Conservation (phyloP, 1,140 invertebrate species). For the Tetramorium simillimum region DNA sequence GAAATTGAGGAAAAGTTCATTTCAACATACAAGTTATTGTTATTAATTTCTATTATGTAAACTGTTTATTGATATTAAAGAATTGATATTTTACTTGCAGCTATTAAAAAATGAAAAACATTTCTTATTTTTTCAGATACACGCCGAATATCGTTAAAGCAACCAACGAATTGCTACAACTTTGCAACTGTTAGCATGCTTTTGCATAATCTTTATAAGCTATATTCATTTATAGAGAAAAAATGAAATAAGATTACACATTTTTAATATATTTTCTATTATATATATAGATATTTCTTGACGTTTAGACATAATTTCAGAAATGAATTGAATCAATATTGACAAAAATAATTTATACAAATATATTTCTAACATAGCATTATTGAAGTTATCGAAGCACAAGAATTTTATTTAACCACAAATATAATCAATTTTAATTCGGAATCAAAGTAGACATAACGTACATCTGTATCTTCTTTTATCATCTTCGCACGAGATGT, state of each 20-base stretch:
- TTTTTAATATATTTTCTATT: conserved; percentile 12
- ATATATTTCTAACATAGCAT: not conserved
- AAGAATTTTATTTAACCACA: not conserved
- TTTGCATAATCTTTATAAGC: not conserved
- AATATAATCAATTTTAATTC: not conserved
- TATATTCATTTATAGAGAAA: not conserved
- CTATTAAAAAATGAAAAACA: not conserved
- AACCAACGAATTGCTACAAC: not conserved
- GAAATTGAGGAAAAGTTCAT: not conserved
- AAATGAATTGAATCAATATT: not conserved
- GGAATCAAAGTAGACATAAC: not conserved
- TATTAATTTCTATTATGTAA: not conserved
- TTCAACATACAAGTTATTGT: not conserved
- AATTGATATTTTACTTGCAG: conserved; percentile 17
- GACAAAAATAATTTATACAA: not conserved
- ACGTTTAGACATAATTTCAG: conserved; percentile 9
- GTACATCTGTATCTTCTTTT: not conserved
- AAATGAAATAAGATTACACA: not conserved
- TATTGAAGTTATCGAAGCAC: not conserved
- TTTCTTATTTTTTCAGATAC: conserved; percentile 22
- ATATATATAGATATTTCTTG: not conserved
- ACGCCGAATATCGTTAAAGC: not conserved
- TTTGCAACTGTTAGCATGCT: not conserved
- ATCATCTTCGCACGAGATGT: not conserved
- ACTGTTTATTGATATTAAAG: not conserved